Conservation (phyloP, 2,113 vertebrate species). For the Pelecanus crispus region DNA sequence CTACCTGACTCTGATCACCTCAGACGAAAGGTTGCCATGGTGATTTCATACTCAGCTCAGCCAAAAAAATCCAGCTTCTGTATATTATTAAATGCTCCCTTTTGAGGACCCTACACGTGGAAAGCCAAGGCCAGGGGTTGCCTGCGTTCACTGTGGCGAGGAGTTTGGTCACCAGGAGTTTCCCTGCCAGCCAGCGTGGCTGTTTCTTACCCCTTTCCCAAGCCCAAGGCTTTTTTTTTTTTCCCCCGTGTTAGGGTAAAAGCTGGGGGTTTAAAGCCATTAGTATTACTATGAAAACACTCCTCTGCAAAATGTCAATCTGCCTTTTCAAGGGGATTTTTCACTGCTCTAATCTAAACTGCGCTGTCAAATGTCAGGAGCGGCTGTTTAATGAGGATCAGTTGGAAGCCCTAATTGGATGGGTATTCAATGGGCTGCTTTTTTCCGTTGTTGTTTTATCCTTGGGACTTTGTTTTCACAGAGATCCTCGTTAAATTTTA, state of each 20-base stretch:
- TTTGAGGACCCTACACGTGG: constrained; percentile 29
- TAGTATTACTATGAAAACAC: neutral
- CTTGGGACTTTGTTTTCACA: constrained; percentile 30
- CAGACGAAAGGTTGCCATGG: constrained; percentile 78
- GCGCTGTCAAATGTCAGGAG: constrained; percentile 53
- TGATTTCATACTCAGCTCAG: constrained; percentile 53
- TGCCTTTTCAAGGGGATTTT: constrained; percentile 55
- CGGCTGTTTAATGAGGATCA: constrained; percentile 41
- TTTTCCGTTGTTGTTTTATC: neutral
- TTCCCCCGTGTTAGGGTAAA: neutral
- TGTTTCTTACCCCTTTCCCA: neutral
- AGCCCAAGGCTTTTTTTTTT: neutral
- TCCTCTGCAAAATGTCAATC: constrained; percentile 53
- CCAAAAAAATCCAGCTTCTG: constrained; percentile 49
- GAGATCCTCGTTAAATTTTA: constrained; percentile 52
- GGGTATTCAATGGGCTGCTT: constrained; percentile 19
- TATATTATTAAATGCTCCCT: constrained; percentile 72
- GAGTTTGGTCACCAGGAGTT: neutral
- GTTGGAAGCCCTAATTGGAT: constrained; percentile 64
- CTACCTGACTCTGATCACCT: constrained; percentile 74
- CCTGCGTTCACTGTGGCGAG: neutral
- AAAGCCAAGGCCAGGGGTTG: neutral
- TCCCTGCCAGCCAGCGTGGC: neutral
- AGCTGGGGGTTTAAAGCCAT: neutral
- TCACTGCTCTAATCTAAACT: constrained; percentile 35